Base-by-base conservation (phyloP, 1,140 invertebrate genomes). In the Centruroides vittatus region DNA sequence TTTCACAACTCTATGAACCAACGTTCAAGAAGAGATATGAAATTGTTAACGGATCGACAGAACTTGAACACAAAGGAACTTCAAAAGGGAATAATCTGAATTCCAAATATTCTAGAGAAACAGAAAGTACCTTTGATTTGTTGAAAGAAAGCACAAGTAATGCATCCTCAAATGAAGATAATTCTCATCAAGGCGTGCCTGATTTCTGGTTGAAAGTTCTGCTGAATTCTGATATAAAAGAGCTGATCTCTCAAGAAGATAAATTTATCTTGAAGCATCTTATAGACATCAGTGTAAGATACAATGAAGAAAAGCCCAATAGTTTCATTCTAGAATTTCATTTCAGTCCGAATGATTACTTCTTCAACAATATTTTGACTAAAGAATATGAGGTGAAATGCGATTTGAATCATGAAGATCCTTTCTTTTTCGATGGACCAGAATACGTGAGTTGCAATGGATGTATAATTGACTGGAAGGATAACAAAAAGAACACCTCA, bases 221-320 rank as follows among this genome's bases (percentile, higher is more conserved):
- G 35, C 7, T 34, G 3, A 23, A 36, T 34, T 53, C 51, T 5
- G 51, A 8, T 34, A 53, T 53, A 53, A 53, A 23, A 6, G 8
- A 23, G 1, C 7, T 34, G 35, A 53, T 23, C 5, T 5, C 77
- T 41, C 70, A 80, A 70, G 86, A 92, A 66, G 96, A 99, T 78
- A 89, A 95, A 72, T 89, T 93, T 1, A 94, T 97, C 70, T 76
- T 99, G 10, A 86, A 92, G 70, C 85, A 92, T 78, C 79, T 99
- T 58, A 82, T 79, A 67, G 94, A 99, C 75, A 87, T 99, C 62
- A 88, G 85, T 78, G 86, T 92, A 60, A 80, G 81, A 71, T 74
- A 79, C 54, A 80, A 85, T 67, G 67, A 74, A 53, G 79, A 86
- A 7, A 36, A 8, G 41, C 12, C 55, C 5, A 13, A 10, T 7